Percentiles rank a stretch among this genome's conserved stretches.
Conservation (phyloP, 2,797 vertebrate species). For the Falco concolor region DNA sequence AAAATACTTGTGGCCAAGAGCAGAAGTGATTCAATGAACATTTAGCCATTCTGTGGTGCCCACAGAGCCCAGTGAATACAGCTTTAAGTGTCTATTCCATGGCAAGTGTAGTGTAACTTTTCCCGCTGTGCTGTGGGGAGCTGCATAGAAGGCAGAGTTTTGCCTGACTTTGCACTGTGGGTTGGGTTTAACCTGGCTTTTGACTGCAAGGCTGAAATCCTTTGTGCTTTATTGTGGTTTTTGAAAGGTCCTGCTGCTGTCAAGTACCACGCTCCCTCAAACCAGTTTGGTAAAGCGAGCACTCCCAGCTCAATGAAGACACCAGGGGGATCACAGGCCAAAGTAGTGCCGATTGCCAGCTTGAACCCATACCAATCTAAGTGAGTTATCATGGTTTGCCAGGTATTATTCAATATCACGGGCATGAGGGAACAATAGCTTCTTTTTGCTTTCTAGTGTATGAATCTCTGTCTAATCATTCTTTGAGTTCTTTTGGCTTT, state of each 20-base stretch:
- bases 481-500: background rate
- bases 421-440: background rate
- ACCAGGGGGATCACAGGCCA: conserved; percentile 82
- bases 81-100: background rate
- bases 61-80: background rate
- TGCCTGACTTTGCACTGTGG: background rate
- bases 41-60: background rate
- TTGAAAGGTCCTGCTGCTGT: conserved; percentile 63
- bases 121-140: too few species aligned
- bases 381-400: conserved; percentile 75
- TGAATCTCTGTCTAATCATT: background rate
- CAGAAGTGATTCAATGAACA: background rate
- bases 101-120: background rate
- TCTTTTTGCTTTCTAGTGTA: background rate
- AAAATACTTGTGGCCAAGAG: background rate
- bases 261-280: conserved; percentile 73
- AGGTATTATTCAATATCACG: background rate
- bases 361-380: conserved; percentile 97
- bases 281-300: conserved; percentile 78
- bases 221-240: conserved; percentile 19
- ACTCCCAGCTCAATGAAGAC: conserved; percentile 67
- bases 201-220: background rate
- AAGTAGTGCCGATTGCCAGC: conserved; percentile 92
- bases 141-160: background rate
- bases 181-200: background rate